Conservation (phyloP, 2,888 invertebrate genomes). For the Drosophila macrospina region DNA sequence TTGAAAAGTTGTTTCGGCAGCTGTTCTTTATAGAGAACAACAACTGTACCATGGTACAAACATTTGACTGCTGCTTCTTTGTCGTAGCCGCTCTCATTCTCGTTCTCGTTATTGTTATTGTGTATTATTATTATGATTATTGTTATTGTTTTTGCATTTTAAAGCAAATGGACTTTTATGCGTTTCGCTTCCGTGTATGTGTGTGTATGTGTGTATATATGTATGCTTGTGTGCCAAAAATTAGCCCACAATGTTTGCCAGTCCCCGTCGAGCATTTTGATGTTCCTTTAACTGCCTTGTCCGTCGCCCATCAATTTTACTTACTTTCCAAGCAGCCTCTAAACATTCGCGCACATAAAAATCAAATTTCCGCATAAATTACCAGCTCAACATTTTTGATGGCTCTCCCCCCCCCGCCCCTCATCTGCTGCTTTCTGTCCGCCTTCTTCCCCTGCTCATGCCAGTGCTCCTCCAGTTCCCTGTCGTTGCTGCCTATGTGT, state of each 20-base stretch:
- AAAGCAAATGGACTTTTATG: constrained; percentile 69
- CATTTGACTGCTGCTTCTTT: constrained; percentile 41
- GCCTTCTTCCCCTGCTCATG: neutral
- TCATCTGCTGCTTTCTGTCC: too few relatives aligned
- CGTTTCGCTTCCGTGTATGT: constrained; percentile 33
- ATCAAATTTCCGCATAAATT: constrained; percentile 78
- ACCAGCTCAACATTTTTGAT: constrained; percentile 64
- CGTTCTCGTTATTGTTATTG: constrained; percentile 67
- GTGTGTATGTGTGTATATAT: constrained; percentile 3
- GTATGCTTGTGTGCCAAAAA: constrained; percentile 40
- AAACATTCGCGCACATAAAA: constrained; percentile 68
- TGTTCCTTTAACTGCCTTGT: constrained; percentile 70
- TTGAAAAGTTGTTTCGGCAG: constrained; percentile 59
- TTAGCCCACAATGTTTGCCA: constrained; percentile 58
- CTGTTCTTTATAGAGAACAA: constrained; percentile 42
- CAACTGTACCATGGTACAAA: constrained; percentile 20
- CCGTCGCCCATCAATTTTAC: constrained; percentile 77
- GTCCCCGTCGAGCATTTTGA: constrained; percentile 44
- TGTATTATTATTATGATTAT: constrained; percentile 70
- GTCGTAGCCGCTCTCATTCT: constrained; percentile 51
- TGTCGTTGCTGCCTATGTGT: constrained; percentile 41
- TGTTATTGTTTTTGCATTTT: constrained; percentile 80
- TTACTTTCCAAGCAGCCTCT: constrained; percentile 56
- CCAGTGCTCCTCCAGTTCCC: neutral
- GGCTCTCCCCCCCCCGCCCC: constrained; percentile 3